A percentile compares a stretch with the other conserved stretches of the same genome.
Evolutionary conservation across 2,113 vertebrate species (phyloP).

Genomic region (Galemys pyrenaicus): DNA sequence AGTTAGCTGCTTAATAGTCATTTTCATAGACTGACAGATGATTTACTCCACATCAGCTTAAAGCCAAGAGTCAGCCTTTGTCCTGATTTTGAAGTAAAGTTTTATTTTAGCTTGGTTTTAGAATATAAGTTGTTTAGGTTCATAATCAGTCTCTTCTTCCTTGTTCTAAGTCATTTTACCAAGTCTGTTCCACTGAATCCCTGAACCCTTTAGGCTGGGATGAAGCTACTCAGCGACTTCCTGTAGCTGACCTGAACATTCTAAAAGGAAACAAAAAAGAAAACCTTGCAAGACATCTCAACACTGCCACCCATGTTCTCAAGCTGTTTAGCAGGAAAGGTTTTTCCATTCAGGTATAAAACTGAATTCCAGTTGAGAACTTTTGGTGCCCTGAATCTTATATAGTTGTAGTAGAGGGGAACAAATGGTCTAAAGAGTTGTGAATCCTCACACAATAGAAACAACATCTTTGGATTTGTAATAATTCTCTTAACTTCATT

Average conservation of each 20-base stretch:
- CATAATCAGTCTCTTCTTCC: neutral
- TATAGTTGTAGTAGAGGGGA: neutral
- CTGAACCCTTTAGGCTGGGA: neutral
- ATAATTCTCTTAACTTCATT: neutral
- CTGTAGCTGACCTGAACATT: neutral
- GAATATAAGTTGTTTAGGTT: neutral
- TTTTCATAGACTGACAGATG: neutral
- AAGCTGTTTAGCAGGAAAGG: neutral
- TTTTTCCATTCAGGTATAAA: neutral
- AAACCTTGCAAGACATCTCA: neutral
- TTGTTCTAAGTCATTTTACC: neutral
- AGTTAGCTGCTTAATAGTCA: neutral
- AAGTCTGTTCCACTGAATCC: neutral
- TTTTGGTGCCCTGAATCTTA: neutral
- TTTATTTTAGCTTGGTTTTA: neutral
- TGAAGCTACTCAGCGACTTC: neutral
- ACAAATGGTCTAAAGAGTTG: neutral
- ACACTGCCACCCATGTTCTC: neutral
- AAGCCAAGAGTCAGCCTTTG: neutral
- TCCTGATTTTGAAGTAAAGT: neutral
- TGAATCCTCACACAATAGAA: constrained; percentile 1
- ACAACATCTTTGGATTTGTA: neutral
- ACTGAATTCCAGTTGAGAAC: neutral
- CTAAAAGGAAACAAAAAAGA: constrained; percentile 26
- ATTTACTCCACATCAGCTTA: neutral